Conservation (phyloP, 2,888 invertebrate species). For the Xestia rhomboidea region DNA sequence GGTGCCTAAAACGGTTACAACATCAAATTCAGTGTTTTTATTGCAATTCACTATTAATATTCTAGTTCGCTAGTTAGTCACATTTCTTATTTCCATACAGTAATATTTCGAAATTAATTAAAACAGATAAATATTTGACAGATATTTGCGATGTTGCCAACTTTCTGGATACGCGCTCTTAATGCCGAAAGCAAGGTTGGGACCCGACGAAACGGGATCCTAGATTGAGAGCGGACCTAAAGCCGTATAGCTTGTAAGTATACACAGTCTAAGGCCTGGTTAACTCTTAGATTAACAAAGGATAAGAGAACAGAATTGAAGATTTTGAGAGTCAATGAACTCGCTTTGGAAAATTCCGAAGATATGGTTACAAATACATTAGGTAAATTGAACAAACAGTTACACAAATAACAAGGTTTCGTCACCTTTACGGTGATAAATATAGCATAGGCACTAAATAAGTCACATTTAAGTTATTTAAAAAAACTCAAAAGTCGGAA, state of each 20-base stretch:
- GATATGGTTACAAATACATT: not conserved
- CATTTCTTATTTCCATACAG: too few relatives aligned
- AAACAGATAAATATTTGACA: too few relatives aligned
- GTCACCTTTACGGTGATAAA: not conserved
- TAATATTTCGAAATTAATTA: too few relatives aligned
- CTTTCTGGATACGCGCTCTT: too few relatives aligned
- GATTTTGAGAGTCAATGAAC: conserved; percentile 2
- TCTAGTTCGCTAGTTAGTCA: too few relatives aligned
- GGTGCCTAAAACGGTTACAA: too few relatives aligned
- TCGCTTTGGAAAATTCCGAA: not conserved
- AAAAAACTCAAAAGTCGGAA: not conserved
- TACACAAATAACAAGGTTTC: not conserved
- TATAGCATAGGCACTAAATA: not conserved
- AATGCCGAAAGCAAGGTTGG: conserved; percentile 28
- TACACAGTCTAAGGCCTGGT: not conserved
- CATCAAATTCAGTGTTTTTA: too few relatives aligned
- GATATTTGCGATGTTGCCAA: too few relatives aligned
- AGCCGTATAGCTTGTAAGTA: not conserved
- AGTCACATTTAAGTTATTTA: not conserved
- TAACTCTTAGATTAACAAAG: conserved; percentile 19
- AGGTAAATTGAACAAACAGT: not conserved
- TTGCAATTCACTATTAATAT: too few relatives aligned
- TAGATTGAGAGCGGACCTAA: conserved; percentile 23
- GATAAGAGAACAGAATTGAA: conserved; percentile 13
- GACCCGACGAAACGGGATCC: conserved; percentile 16